These are phyloP conservation scores for Meiosimyza platycephala DNA, from an alignment of 2,888 invertebrate species.

Conservation along the genomic window DNA sequence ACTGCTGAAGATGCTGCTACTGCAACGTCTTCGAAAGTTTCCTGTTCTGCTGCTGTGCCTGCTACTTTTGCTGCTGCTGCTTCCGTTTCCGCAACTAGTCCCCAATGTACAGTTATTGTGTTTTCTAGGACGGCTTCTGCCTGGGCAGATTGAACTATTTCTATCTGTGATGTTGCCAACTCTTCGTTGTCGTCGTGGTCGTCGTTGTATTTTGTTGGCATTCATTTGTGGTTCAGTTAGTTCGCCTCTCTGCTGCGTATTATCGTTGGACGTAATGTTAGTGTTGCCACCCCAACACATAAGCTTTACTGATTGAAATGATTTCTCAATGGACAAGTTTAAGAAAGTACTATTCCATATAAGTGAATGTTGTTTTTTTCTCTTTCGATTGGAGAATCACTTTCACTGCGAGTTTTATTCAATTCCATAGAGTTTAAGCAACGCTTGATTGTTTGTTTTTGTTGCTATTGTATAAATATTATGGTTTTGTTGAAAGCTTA, in stretches of 20 bases:
- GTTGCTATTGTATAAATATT: no score
- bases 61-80: neutral
- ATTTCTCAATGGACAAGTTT: conserved; percentile 21
- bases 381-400: no score
- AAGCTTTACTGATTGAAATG: neutral
- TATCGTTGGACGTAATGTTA: neutral
- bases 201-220: conserved; percentile 15
- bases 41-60: neutral
- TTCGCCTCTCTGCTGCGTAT: neutral
- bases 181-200: neutral
- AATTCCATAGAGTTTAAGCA: no score
- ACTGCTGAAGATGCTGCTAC: neutral
- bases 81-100: neutral
- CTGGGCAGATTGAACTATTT: neutral
- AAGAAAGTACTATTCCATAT: conserved; percentile 1
- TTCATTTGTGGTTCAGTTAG: conserved; percentile 8
- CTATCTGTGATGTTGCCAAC: conserved; percentile 6
- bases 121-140: neutral
- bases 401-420: no score
- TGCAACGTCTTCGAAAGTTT: no score
- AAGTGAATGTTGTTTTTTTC: no score
- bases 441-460: no score
- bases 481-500: no score
- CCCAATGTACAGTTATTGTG: conserved; percentile 1
- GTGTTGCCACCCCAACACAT: neutral